These are phyloP conservation scores for Mimumesa dahlbomi DNA, from an alignment of 2,888 invertebrate species.

Conservation along the genomic window DNA sequence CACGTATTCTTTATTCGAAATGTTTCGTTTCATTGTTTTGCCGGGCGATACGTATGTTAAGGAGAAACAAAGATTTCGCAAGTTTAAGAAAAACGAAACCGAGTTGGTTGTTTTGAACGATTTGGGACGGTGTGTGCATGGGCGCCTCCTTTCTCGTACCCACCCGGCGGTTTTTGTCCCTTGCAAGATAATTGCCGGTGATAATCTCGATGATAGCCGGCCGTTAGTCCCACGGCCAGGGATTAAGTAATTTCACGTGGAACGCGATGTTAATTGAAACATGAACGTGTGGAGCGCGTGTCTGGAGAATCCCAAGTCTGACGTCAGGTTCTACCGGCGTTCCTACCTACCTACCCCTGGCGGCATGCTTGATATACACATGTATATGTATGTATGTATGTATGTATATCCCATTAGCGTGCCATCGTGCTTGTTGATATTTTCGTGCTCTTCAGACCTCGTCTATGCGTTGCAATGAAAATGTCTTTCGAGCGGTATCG, in stretches of 20 bases:
- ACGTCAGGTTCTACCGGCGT: background rate
- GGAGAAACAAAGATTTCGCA: background rate
- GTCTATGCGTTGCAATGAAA: no score
- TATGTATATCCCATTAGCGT: no score
- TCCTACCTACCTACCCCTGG: no score
- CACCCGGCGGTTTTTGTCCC: background rate
- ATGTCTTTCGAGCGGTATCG: no score
- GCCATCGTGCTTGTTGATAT: no score
- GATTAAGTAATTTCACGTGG: constrained; percentile 63
- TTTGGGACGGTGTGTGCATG: background rate
- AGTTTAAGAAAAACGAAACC: background rate
- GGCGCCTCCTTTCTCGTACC: background rate
- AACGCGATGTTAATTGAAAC: constrained; percentile 68
- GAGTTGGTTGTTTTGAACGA: background rate
- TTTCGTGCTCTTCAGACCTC: no score
- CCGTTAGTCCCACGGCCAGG: constrained; percentile 41
- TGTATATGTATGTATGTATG: no score
- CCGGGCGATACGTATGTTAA: no score
- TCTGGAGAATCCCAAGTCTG: constrained; percentile 2
- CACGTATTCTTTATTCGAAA: no score
- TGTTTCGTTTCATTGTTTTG: no score
- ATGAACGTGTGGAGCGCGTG: constrained; percentile 56
- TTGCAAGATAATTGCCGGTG: constrained; percentile 9
- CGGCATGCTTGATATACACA: no score
- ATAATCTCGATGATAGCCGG: constrained; percentile 44